phyloP scores from a whole-genome alignment of 1,140 invertebrate genomes.

The Ridgeia piscesae region DNA sequence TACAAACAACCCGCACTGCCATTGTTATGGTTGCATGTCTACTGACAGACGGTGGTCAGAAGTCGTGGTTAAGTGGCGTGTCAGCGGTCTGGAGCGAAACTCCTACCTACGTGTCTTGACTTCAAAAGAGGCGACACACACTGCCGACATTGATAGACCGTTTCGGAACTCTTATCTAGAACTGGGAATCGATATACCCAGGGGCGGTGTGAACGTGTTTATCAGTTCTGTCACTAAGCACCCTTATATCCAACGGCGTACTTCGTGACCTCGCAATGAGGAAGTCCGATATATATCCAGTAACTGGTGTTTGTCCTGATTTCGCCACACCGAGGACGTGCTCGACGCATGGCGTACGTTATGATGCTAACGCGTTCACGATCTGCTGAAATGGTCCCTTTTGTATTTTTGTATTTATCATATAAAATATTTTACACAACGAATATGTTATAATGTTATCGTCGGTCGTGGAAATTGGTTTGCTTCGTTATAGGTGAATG shows the following conservation, averaged over 20 bases:
- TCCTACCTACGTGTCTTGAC: background rate
- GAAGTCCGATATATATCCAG: background rate
- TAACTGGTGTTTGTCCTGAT: background rate
- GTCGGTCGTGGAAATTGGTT: too few relatives aligned
- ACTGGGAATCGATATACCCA: background rate
- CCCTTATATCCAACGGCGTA: background rate
- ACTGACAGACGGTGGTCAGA: background rate
- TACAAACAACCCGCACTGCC: background rate
- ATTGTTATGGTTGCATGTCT: background rate
- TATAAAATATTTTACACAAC: too few relatives aligned
- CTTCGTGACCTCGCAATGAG: background rate
- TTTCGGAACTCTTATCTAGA: background rate
- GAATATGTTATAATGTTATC: too few relatives aligned
- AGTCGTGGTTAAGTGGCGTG: background rate
- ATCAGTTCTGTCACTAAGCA: background rate
- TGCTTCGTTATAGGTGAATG: too few relatives aligned
- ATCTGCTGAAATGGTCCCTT: background rate
- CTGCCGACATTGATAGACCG: background rate
- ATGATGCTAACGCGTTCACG: background rate
- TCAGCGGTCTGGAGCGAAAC: background rate
- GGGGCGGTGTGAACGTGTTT: background rate
- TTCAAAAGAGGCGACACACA: background rate
- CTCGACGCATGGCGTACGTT: background rate
- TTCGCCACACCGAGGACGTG: background rate
- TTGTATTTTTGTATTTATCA: too few relatives aligned